Base-by-base conservation (phyloP, 2,888 invertebrate species). In the Muscina levida region DNA sequence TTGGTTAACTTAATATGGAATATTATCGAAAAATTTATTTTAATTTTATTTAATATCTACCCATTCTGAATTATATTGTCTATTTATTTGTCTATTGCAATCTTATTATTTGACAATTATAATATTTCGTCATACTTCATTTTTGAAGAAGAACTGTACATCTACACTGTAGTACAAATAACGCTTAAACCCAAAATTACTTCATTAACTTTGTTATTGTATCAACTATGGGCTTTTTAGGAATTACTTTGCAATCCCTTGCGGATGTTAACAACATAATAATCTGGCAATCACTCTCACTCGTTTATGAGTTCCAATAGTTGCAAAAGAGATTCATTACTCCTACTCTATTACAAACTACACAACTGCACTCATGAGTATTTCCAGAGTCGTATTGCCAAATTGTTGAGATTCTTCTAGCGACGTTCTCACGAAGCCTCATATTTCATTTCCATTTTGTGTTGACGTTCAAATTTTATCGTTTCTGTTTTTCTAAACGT, bases 371-470 rank as follows among this genome's bases (percentile, higher is more conserved):
- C 72, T 72, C 72, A 56, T 24, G 44, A 77, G 44, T 59, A 71
- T 80, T 80, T 80, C 77, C 80, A 77, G 76, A 76, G 76, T 73
- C 65, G 72, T 70, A 48, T 70, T 22, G 56, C 72, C 56, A 31
- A 73, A 65, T 57, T 44, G 65, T 66, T 66, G 22, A 46, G 48
- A 67, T 48, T 44, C 72, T 79, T 65, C 67, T 39, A 42, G 10
- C 4, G 15, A 68, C 11, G 11, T 62, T 59, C 72, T 78, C 78
- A 72, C 24, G 22, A 17, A 48, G 11, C 46, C 1, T 70, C 37
- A 22, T 37, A 56, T 73, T 56, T 56, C 44, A 57, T 39, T 57
- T 22, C 24, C 46, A 56, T 11, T 3, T 15, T 17, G 56, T 2
- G n/a, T 22, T 51, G 59, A 37, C 62, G 57, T 51, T 71, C 46